Evolutionary conservation across 2,113 vertebrate genomes (phyloP).

Genomic region (Myrmecophaga tridactyla): DNA sequence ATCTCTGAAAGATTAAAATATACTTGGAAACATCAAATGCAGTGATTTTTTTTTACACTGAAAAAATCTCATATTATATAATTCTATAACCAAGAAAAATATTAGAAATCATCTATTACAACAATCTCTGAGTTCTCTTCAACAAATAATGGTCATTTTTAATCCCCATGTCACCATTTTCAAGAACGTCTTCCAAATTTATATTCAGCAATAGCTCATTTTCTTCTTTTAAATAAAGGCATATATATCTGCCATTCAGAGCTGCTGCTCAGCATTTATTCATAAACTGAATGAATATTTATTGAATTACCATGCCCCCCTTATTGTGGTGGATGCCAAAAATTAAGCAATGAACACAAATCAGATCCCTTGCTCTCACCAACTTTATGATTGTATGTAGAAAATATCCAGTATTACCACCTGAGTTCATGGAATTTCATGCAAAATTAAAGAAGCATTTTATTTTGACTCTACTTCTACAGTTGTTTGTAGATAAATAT

Average conservation of each 20-base stretch:
- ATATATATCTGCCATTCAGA: background rate
- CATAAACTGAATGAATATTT: background rate
- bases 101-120: background rate
- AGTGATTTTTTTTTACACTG: background rate
- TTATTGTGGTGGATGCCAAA: background rate
- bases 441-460: background rate
- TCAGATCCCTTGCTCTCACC: background rate
- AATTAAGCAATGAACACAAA: constrained; percentile 4
- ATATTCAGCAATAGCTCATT: background rate
- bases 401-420: background rate
- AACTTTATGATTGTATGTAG: background rate
- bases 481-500: background rate
- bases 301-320: background rate
- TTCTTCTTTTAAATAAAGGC: background rate
- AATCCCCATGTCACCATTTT: background rate
- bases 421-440: background rate
- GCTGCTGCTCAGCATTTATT: background rate
- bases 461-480: background rate
- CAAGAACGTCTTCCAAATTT: background rate
- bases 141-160: background rate
- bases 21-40: background rate
- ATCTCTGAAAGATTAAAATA: background rate
- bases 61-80: background rate
- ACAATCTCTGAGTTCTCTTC: background rate
- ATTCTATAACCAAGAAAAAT: background rate